Base-by-base conservation (phyloP, 2,888 invertebrate genomes). In the Chloroclystis v-ata region DNA sequence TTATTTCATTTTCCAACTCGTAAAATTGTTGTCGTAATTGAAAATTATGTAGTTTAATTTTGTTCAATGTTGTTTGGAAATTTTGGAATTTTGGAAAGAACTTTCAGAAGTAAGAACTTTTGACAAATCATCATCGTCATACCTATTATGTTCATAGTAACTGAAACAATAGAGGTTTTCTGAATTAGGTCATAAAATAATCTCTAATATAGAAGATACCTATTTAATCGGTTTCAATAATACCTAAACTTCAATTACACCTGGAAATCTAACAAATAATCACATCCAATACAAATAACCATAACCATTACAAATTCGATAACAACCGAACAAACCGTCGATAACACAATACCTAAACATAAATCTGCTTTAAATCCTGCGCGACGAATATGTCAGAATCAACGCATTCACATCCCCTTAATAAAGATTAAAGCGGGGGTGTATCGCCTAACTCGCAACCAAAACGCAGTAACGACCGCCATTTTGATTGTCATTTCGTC, bases 381-480 rank as follows among this genome's bases (percentile, higher is more conserved):
- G 48, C 51, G 33, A 67, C 67, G 77, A 81, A 82, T 82, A 69
- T 70, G 72, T 72, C 65, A 69, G 61, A 71, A 75, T 74, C 71
- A 69, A 69, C 66, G 69, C 67, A 70, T 73, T 62, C 75, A 78
- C 74, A 73, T 75, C 75, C 79, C 80, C 75, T 72, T 79, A 78
- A 80, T 79, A 82, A 82, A 79, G 82, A 82, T 83, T 79, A 80
- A 74, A 65, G 64, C 65, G 65, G 69, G 75, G 76, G 71, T 57
- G 69, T 49, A 54, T 55, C 59, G 58, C 67, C 64, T 63, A 67
- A 63, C 53, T 41, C 14, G 13, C 43, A 37, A 55, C 14, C 25
- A 60, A 64, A 74, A 74, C 5, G 66, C 30, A 59, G 24, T 58
- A 76, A 57, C 41, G 51, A 11, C 45, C 12, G 30, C 12, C 28